A percentile compares a stretch with the other conserved stretches of the same genome.
Evolutionary conservation across 1,140 invertebrate genomes (phyloP).

Genomic region (Tigriopus japonicus): DNA sequence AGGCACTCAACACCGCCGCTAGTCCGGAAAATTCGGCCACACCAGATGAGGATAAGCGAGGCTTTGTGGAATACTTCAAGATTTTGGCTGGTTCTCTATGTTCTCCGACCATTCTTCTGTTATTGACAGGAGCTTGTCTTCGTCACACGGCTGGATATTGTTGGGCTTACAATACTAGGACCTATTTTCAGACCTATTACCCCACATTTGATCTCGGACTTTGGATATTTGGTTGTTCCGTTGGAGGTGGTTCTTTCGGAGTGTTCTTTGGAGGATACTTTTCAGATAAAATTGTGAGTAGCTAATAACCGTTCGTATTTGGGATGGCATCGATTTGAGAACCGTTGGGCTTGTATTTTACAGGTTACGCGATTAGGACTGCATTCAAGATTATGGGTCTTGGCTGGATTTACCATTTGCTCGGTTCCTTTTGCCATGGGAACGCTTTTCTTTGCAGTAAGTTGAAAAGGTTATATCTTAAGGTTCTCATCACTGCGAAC

Average conservation of each 20-base stretch:
- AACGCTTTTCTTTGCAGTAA: slow-evolving; percentile 52
- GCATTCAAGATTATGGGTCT: slow-evolving; percentile 54
- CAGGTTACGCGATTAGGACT: slow-evolving; percentile 57
- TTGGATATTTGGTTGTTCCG: slow-evolving; percentile 68
- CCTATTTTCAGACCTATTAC: slow-evolving; percentile 68
- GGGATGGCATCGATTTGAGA: too few species aligned
- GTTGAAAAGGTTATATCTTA: too few species aligned
- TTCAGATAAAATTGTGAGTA: slow-evolving; percentile 53
- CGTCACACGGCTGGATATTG: slow-evolving; percentile 50
- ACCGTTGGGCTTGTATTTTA: too few species aligned
- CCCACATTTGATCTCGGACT: slow-evolving; percentile 65
- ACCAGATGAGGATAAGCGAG: neutral
- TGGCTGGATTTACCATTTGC: slow-evolving; percentile 53
- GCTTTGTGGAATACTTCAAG: neutral
- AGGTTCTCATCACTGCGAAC: too few species aligned
- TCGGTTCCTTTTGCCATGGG: slow-evolving; percentile 73
- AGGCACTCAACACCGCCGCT: too few species aligned
- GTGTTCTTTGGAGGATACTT: slow-evolving; percentile 69
- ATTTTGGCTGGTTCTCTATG: neutral
- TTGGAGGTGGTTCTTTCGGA: slow-evolving; percentile 63
- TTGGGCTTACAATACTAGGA: slow-evolving; percentile 71
- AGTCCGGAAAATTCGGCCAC: too few species aligned
- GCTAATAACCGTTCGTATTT: too few species aligned
- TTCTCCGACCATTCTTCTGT: neutral
- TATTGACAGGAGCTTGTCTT: slow-evolving; percentile 1